These are phyloP conservation scores for Acrobeloides nanus DNA, from an alignment of 2,888 invertebrate genomes.

Conservation along the genomic window DNA sequence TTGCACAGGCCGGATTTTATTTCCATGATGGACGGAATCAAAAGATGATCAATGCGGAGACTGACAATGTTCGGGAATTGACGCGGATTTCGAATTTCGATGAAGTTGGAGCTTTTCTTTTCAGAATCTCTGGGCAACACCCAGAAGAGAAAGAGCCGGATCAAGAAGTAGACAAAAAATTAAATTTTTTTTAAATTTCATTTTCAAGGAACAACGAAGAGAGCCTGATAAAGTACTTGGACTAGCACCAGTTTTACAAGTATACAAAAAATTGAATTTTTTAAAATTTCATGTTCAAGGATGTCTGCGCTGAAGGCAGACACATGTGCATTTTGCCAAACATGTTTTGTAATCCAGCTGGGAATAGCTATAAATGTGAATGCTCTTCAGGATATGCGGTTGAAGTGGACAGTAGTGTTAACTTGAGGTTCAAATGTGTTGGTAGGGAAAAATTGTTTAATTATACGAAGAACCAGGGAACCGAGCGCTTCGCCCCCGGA, in stretches of 20 bases:
- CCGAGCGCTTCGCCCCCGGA: no score
- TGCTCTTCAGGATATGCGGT: slow-evolving; percentile 26
- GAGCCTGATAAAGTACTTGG: no score
- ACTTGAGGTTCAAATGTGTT: slow-evolving; percentile 37
- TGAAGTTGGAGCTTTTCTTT: slow-evolving; percentile 77
- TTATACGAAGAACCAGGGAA: no score
- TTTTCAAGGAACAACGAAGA: no score
- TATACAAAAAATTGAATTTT: slow-evolving; percentile 1
- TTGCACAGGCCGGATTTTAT: slow-evolving; percentile 85
- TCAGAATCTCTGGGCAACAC: slow-evolving; percentile 61
- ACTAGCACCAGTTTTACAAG: no score
- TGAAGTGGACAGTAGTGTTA: slow-evolving; percentile 22
- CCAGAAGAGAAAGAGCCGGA: slow-evolving; percentile 31
- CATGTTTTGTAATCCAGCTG: slow-evolving; percentile 66
- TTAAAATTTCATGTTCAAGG: slow-evolving; percentile 7
- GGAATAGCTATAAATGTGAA: slow-evolving; percentile 35
- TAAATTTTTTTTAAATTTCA: no score
- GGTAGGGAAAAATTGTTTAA: slow-evolving; percentile 3
- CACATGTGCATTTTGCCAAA: slow-evolving; percentile 61
- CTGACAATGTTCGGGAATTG: slow-evolving; percentile 74
- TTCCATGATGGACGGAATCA: slow-evolving; percentile 72
- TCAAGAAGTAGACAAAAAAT: slow-evolving; percentile 38
- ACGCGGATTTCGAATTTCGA: slow-evolving; percentile 82
- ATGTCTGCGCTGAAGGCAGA: slow-evolving; percentile 61
- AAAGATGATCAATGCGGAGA: slow-evolving; percentile 77